Percentiles rank a stretch among this genome's conserved stretches.
Conservation (phyloP, 2,888 invertebrate species). For the Ptychoptera contaminata region DNA sequence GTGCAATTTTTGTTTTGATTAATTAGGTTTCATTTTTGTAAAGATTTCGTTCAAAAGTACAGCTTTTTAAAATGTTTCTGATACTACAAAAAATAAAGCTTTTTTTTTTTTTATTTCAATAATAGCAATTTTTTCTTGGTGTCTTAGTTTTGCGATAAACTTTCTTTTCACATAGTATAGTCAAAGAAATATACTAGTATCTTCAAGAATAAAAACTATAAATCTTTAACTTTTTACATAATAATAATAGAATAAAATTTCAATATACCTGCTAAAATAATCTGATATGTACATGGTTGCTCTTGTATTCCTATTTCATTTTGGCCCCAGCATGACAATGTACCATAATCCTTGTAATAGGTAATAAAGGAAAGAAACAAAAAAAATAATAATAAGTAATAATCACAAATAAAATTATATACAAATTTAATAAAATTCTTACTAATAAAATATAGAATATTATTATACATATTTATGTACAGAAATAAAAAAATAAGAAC, state of each 20-base stretch:
- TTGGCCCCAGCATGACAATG: slow-evolving; percentile 61
- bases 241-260: not conserved
- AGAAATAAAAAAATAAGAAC: not conserved
- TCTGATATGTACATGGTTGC: slow-evolving; percentile 63
- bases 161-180: no score
- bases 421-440: not conserved
- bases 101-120: no score
- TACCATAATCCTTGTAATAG: slow-evolving; percentile 51
- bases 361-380: not conserved
- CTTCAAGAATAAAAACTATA: no score
- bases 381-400: not conserved
- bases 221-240: no score
- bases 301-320: slow-evolving; percentile 61
- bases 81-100: no score
- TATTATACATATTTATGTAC: no score
- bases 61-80: no score
- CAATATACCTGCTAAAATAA: slow-evolving; percentile 59
- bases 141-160: not conserved
- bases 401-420: not conserved
- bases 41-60: no score
- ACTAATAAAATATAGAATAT: not conserved
- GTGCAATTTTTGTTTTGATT: no score
- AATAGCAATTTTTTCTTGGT: no score
- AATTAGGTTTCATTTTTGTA: no score
- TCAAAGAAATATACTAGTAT: no score